These are phyloP conservation scores for Astyanax mexicanus DNA, from an alignment of 2,797 vertebrate genomes.

Conservation along the genomic window DNA sequence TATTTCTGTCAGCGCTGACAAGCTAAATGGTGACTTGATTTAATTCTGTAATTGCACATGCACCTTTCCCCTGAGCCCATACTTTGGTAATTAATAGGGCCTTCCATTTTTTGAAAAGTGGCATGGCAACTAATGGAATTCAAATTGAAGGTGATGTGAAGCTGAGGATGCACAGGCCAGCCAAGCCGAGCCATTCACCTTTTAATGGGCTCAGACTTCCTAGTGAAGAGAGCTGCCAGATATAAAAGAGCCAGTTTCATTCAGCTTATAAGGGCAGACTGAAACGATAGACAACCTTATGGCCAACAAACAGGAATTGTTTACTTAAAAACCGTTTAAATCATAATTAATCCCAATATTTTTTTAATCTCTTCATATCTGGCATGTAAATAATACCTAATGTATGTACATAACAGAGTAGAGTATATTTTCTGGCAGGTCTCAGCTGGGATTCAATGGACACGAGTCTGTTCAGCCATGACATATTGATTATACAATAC, in stretches of 20 bases:
- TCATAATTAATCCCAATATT: not conserved
- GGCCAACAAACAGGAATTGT: not conserved
- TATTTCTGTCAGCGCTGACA: slow-evolving; percentile 83
- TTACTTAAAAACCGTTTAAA: not conserved
- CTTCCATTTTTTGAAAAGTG: slow-evolving; percentile 75
- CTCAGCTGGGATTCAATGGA: slow-evolving; percentile 30
- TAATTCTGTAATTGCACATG: slow-evolving; percentile 81
- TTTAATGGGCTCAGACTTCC: slow-evolving; percentile 55
- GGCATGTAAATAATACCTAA: not conserved
- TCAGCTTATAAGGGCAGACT: slow-evolving; percentile 2
- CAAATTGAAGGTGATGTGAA: slow-evolving; percentile 76
- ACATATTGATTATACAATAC: slow-evolving; percentile 44
- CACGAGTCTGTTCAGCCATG: slow-evolving; percentile 55
- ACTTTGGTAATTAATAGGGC: slow-evolving; percentile 80
- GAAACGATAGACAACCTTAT: slow-evolving; percentile 5
- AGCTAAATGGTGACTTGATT: slow-evolving; percentile 79
- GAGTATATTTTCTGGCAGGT: slow-evolving; percentile 39
- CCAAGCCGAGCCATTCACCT: slow-evolving; percentile 46
- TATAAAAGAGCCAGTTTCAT: slow-evolving; percentile 49
- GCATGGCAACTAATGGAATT: slow-evolving; percentile 75
- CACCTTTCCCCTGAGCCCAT: slow-evolving; percentile 78
- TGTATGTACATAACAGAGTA: not conserved
- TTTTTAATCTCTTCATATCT: not conserved
- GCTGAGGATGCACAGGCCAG: slow-evolving; percentile 61
- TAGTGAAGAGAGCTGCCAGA: slow-evolving; percentile 39